Evolutionary conservation across 92 coral and sea anemone species (phyloP).

Genomic region (Parazoanthus darwini): DNA sequence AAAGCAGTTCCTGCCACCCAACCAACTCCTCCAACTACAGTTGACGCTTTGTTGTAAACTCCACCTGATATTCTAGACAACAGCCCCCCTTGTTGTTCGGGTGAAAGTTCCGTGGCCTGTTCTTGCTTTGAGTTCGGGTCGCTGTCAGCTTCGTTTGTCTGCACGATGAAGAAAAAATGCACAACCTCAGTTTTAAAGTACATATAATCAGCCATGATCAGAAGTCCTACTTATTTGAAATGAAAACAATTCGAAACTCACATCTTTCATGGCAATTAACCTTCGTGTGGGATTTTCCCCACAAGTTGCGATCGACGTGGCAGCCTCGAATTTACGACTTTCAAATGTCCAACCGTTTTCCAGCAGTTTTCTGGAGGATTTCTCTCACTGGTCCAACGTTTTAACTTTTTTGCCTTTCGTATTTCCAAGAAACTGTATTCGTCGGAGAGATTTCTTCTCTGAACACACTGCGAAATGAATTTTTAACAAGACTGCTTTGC

Average conservation of each 20-base stretch:
- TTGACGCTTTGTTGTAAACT: constrained; percentile 84
- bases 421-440: background rate
- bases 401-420: background rate
- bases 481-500: constrained; percentile 42
- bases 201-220: background rate
- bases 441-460: constrained; percentile 14
- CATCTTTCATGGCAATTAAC: constrained; percentile 60
- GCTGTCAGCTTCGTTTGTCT: constrained; percentile 40
- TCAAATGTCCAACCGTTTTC: background rate
- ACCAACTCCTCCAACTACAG: constrained; percentile 96
- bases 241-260: constrained; percentile 43
- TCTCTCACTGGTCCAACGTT: background rate
- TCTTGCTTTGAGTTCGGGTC: constrained; percentile 37
- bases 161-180: background rate
- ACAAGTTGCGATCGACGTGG: constrained; percentile 35
- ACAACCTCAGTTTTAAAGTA: background rate
- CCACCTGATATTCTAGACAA: constrained; percentile 92
- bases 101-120: constrained; percentile 29
- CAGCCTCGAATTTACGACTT: constrained; percentile 23
- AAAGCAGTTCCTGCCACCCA: constrained; percentile 97
- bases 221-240: constrained; percentile 1
- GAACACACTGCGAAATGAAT: constrained; percentile 25
- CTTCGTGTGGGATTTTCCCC: constrained; percentile 44
- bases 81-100: constrained; percentile 69
- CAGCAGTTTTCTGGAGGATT: background rate